Evolutionary conservation across 2,888 invertebrate genomes (phyloP), one percentile per base, ranked within the genome.

Genomic region (Ceraclea dissimilis): DNA sequence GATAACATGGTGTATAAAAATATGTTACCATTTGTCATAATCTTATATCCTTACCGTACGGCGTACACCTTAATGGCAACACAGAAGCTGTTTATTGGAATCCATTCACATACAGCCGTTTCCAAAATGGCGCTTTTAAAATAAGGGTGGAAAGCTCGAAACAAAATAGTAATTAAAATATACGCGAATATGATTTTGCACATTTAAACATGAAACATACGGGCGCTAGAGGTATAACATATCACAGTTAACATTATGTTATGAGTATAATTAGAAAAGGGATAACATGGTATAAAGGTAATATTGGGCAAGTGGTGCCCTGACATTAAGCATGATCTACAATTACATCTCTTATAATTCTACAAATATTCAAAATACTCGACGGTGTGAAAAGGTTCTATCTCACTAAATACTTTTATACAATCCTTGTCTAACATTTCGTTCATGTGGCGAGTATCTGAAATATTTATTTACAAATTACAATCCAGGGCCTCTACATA

Each of bases 91-190:
- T 61, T 61, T 61, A 61, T 61, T 54, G 59, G 61, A 61, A 59
- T 61, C 61, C 61, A 47, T 61, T 61, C 60, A 56, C 58, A 57
- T 54, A 53, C 57, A 53, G 58, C 54, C 54, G 58, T 50, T 54
- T 54, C 58, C 51, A 54, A 60, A 50, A 60, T 55, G 60, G 60
- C 55, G 50, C 47, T 51, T 44, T 57, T 54, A 52, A 52, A 53
- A 49, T 49, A 43, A 52, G 57, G 58, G 52, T 20, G 50, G 50
- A 34, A 31, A 53, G 58, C 49, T 58, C 52, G 52, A 61, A 59
- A 61, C 61, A 61, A 61, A 61, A 61, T 59, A 57, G 59, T 61
- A 61, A 61, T 61, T 61, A 61, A 61, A 59, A 61, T 61, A 61
- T 59, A 61, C 59, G 55, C 57, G 61, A 53, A 58, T 59, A 61